Evolutionary conservation across 2,797 vertebrate genomes (phyloP).

Genomic region (Chrosomus eos): DNA sequence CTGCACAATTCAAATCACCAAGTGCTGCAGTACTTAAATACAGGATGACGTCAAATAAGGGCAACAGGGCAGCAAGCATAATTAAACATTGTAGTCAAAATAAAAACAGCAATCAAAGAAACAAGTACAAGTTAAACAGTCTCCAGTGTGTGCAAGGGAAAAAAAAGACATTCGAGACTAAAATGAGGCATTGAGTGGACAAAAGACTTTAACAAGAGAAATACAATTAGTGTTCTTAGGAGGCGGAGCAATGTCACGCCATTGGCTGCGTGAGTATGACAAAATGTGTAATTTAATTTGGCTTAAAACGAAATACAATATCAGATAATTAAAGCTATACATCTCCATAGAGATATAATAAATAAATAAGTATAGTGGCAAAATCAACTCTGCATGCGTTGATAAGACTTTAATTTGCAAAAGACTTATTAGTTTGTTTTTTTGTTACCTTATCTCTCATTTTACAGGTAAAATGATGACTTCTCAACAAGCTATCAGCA

Average conservation of each 20-base stretch:
- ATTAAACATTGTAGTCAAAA: background rate
- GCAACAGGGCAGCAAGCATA: background rate
- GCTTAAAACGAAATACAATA: conserved; percentile 27
- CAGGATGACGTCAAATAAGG: background rate
- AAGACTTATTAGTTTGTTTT: background rate
- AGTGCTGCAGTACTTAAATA: background rate
- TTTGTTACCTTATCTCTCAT: background rate
- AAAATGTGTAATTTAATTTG: conserved; percentile 11
- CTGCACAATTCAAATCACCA: background rate
- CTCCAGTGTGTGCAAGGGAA: background rate
- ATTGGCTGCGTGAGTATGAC: background rate
- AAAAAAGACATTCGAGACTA: background rate
- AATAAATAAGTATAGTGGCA: background rate
- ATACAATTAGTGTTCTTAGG: background rate
- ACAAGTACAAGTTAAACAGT: background rate
- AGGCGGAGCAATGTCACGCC: background rate
- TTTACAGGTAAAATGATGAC: conserved; percentile 16
- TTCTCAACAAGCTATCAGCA: conserved; percentile 20
- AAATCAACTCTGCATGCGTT: background rate
- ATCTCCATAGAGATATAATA: background rate
- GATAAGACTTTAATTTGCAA: conserved; percentile 15
- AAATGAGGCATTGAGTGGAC: background rate
- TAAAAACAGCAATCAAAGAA: conserved; percentile 2
- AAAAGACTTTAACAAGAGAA: background rate
- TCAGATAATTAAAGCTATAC: conserved; percentile 42